A percentile compares a stretch with the other conserved stretches of the same genome.
Conservation (phyloP, 2,888 invertebrate genomes). For the Pimpla rufipes region DNA sequence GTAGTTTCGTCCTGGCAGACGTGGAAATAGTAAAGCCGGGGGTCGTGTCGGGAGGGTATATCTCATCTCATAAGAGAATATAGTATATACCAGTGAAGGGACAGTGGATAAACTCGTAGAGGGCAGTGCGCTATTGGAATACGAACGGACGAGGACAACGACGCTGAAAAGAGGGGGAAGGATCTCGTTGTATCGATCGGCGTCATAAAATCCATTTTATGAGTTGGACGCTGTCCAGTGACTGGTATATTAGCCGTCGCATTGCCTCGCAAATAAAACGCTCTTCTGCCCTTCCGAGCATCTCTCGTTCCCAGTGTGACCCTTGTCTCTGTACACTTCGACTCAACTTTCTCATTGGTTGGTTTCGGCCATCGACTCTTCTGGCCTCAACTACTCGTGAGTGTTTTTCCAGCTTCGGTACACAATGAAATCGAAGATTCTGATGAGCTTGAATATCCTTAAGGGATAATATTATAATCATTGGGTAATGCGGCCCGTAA, state of each 20-base stretch:
- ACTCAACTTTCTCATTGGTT: constrained; percentile 54
- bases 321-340: constrained; percentile 42
- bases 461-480: background rate
- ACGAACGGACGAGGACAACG: constrained; percentile 68
- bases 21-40: constrained; percentile 74
- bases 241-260: constrained; percentile 85
- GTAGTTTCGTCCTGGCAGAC: constrained; percentile 60
- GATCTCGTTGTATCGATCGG: constrained; percentile 83
- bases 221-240: constrained; percentile 85
- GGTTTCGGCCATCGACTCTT: constrained; percentile 49
- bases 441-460: background rate
- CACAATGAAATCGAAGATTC: constrained; percentile 35
- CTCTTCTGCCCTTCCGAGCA: constrained; percentile 74
- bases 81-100: constrained; percentile 44
- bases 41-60: constrained; percentile 62
- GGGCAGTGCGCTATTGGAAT: constrained; percentile 64
- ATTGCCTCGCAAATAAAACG: constrained; percentile 84
- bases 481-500: background rate
- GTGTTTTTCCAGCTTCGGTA: constrained; percentile 16
- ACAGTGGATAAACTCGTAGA: constrained; percentile 62
- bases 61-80: constrained; percentile 42
- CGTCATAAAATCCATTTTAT: constrained; percentile 85
- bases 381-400: constrained; percentile 51
- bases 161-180: constrained; percentile 75
- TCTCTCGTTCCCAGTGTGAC: constrained; percentile 68